Evolutionary conservation across 2,113 vertebrate genomes (phyloP).

Genomic region (Atrichornis clamosus): DNA sequence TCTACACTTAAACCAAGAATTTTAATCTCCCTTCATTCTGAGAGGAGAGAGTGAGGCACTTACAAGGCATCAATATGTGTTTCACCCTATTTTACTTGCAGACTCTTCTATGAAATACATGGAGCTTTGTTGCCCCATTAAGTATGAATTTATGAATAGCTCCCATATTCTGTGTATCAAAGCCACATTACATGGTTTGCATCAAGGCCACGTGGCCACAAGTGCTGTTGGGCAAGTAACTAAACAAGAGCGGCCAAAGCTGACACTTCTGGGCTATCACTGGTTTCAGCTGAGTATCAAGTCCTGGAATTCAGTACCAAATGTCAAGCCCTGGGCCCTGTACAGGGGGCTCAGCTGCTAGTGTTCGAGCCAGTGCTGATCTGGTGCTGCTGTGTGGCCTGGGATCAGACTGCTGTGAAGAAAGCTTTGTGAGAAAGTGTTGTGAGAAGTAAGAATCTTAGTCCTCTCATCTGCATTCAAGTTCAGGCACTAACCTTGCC

Average conservation of each 20-base stretch:
- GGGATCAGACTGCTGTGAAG: not conserved
- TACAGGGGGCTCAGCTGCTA: not conserved
- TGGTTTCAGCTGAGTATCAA: not conserved
- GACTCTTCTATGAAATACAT: not conserved
- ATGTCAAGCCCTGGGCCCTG: not conserved
- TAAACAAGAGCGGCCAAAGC: not conserved
- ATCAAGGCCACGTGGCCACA: not conserved
- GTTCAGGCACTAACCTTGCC: not conserved
- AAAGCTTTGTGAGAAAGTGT: not conserved
- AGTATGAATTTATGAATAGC: not conserved
- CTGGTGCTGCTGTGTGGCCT: fast-evolving
- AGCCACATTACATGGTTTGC: not conserved
- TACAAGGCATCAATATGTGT: not conserved
- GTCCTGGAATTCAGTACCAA: not conserved
- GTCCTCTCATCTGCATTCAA: not conserved
- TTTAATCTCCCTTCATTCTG: not conserved
- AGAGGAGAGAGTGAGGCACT: not conserved
- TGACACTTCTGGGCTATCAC: not conserved
- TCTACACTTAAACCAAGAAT: not conserved
- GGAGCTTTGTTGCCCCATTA: not conserved
- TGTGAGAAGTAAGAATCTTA: not conserved
- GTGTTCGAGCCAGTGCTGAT: not conserved
- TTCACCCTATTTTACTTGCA: not conserved
- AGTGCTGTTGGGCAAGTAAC: not conserved
- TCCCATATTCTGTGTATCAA: not conserved